Evolutionary conservation across 2,113 vertebrate species (phyloP), one percentile per base, ranked within the genome.

Genomic region (Eudyptes chrysolophus): DNA sequence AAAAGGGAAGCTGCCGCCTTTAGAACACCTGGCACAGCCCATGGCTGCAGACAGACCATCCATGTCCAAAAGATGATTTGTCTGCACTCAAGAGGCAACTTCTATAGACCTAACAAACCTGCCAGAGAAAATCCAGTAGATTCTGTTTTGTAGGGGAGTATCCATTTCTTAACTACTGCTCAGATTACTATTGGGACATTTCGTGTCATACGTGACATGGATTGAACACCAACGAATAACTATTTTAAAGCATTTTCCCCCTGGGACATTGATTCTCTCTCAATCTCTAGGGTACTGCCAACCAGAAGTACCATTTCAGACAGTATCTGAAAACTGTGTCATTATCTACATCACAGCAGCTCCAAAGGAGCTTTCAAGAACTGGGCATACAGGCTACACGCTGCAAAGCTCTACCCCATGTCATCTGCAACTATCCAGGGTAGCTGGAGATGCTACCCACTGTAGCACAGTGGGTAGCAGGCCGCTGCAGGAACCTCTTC

Each of bases 181-280:
- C 25, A n/a, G 44, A 70, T 64, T 42, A 36, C 29, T 36, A 60
- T 14, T 1, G 6, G 54, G 54, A 44, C 42, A 51, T 38, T 71
- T 81, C 32, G 48, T 6, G 13, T 14, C 19, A 34, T 0, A 0
- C 0, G 8, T 25, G 38, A 24, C 29, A 48, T 6, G 55, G 51
- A 32, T 2, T 38, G 55, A 74, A 46, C 51, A 69, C 11, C 34
- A 46, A 60, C 85, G 27, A 82, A 34, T 9, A 58, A 7, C 42
- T 61, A 13, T 42, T 94, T 34, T 32, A 58, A 34, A 81, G 21
- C 16, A 21, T n/a, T 48, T 51, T 8, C 4, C 5, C 15, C n/a
- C 24, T 32, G 42, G 19, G 42, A 66, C 69, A 19, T 6, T 11
- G 25, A 32, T 76, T 84, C 25, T 81, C 30, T 36, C 64, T 32